These are phyloP conservation scores for Perizoma affinitatum DNA, from an alignment of 2,888 invertebrate species.

Conservation along the genomic window DNA sequence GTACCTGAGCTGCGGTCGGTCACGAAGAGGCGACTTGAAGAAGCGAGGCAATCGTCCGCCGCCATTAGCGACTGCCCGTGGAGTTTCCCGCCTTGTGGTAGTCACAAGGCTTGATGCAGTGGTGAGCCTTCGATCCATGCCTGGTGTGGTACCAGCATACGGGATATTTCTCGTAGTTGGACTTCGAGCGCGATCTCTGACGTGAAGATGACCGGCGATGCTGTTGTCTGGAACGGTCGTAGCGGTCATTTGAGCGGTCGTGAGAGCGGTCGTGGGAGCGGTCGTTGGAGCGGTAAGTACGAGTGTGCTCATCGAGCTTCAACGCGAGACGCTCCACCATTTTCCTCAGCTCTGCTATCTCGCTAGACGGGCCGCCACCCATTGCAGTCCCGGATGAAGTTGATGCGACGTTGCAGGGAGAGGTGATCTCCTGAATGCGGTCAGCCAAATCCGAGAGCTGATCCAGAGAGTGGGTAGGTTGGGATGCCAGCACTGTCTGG, in stretches of 20 bases:
- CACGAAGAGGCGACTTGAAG: neutral
- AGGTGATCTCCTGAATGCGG: too few relatives aligned
- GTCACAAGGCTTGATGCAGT: conserved; percentile 2
- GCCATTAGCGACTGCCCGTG: conserved; percentile 20
- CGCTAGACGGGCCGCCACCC: too few relatives aligned
- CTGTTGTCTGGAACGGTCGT: too few relatives aligned
- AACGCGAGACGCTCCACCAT: too few relatives aligned
- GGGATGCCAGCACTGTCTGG: conserved; percentile 4
- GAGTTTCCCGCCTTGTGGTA: conserved; percentile 14
- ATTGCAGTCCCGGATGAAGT: too few relatives aligned
- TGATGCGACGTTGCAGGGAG: too few relatives aligned
- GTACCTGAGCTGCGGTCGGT: neutral
- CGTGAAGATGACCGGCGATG: too few relatives aligned
- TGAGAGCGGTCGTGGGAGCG: too few relatives aligned
- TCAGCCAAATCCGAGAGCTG: neutral
- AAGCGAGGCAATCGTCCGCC: conserved; percentile 7
- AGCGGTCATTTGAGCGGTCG: too few relatives aligned
- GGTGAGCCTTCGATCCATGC: neutral
- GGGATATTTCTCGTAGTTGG: neutral
- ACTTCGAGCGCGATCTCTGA: neutral
- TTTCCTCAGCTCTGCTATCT: too few relatives aligned
- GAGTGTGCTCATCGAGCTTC: too few relatives aligned
- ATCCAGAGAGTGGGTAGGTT: neutral
- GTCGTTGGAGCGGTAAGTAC: too few relatives aligned
- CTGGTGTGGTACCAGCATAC: neutral